Evolutionary conservation across 2,113 vertebrate species (phyloP).

Genomic region (Nansenia antarctica): DNA sequence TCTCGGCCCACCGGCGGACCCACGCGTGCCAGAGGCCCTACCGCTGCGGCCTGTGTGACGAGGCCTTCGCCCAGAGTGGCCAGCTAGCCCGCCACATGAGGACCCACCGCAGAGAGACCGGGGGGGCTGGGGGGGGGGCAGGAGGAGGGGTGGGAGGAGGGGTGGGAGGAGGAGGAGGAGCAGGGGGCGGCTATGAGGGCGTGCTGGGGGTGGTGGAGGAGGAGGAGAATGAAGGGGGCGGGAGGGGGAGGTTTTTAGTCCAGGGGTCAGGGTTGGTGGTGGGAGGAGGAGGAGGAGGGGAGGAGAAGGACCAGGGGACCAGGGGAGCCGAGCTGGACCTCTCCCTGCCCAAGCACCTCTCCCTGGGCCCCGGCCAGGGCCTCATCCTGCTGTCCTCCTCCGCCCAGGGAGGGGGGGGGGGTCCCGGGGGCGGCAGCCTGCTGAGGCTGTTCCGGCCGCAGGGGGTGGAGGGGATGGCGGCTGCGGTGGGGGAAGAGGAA

Average conservation of each 20-base stretch:
- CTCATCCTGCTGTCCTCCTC: conserved; percentile 64
- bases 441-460: conserved; percentile 88
- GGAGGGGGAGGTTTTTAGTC: conserved; percentile 59
- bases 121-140: conserved; percentile 68
- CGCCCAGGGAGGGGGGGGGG: too few species aligned
- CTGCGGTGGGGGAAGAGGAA: too few species aligned
- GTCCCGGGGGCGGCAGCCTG: conserved; percentile 80
- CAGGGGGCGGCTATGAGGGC: conserved; percentile 51
- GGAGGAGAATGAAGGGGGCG: conserved; percentile 58
- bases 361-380: conserved; percentile 52
- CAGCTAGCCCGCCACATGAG: conserved; percentile 79
- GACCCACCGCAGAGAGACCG: conserved; percentile 60
- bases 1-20: conserved; percentile 74
- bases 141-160: conserved; percentile 69
- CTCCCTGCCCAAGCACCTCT: conserved; percentile 65
- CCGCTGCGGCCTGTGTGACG: conserved; percentile 76
- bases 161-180: conserved; percentile 80
- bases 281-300: conserved; percentile 54
- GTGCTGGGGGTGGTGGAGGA: conserved; percentile 79
- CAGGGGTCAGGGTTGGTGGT: too few species aligned
- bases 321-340: conserved; percentile 57
- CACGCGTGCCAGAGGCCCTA: conserved; percentile 76
- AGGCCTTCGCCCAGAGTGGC: conserved; percentile 76
- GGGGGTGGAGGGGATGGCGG: conserved; percentile 84
- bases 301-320: conserved; percentile 32